Evolutionary conservation across 2,888 invertebrate genomes (phyloP).

Genomic region (Sarcophaga subvicina): DNA sequence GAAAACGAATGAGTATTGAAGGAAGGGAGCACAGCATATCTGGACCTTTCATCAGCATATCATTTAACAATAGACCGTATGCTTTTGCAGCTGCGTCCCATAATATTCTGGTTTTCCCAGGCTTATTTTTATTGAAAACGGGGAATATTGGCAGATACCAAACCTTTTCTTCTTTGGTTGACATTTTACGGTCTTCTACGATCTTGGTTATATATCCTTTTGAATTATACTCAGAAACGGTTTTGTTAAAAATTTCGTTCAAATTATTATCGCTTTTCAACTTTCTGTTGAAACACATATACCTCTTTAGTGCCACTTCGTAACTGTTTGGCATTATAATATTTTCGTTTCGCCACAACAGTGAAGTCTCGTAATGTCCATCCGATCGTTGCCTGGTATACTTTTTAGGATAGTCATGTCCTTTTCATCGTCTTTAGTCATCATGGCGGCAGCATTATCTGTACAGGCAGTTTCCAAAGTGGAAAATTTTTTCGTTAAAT

Average conservation of each 20-base stretch:
- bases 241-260: conserved; percentile 39
- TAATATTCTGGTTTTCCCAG: conserved; percentile 21
- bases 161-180: background rate
- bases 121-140: conserved; percentile 29
- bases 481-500: no score
- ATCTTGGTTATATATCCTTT: conserved; percentile 25
- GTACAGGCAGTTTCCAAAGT: no score
- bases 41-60: conserved; percentile 46
- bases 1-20: conserved; percentile 20
- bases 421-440: conserved; percentile 33
- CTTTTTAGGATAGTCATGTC: conserved; percentile 18
- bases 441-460: no score
- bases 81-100: conserved; percentile 35
- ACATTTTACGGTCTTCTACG: background rate
- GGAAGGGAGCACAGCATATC: conserved; percentile 13
- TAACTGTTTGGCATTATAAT: conserved; percentile 34
- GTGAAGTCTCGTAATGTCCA: conserved; percentile 40
- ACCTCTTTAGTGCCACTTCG: background rate
- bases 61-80: conserved; percentile 42
- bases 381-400: conserved; percentile 28
- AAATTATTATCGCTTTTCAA: conserved; percentile 19
- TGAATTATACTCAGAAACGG: conserved; percentile 30
- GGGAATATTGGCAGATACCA: conserved; percentile 4
- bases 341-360: conserved; percentile 19
- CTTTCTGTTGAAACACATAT: conserved; percentile 19